A percentile compares a stretch with the other conserved stretches of the same genome.
These are phyloP conservation scores for Pitangus sulphuratus DNA, from an alignment of 2,797 vertebrate genomes.

Conservation along the genomic window DNA sequence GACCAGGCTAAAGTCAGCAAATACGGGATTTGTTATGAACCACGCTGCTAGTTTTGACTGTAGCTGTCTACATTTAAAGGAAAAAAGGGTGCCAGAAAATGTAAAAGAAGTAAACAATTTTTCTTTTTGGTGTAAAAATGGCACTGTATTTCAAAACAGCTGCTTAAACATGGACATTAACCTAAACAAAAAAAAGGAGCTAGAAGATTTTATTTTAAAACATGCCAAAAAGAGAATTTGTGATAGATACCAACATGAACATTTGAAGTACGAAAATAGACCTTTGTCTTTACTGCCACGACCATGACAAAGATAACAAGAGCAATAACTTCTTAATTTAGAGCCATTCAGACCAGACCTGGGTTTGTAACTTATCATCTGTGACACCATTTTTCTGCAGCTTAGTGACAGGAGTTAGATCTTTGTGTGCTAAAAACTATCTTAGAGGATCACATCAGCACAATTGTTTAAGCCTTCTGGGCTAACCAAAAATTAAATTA, in stretches of 20 bases:
- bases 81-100: slow-evolving; percentile 39
- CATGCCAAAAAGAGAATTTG: background rate
- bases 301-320: background rate
- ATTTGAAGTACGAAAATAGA: background rate
- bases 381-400: background rate
- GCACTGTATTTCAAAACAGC: slow-evolving; percentile 31
- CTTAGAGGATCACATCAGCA: background rate
- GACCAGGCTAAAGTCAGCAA: slow-evolving; percentile 24
- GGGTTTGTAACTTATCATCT: background rate
- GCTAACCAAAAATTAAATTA: background rate
- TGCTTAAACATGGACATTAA: background rate
- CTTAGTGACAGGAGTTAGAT: background rate
- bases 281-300: background rate
- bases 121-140: slow-evolving; percentile 50
- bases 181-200: slow-evolving; percentile 30
- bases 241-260: background rate
- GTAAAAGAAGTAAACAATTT: slow-evolving; percentile 51
- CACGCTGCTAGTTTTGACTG: background rate
- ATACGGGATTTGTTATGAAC: background rate
- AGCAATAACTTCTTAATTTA: background rate
- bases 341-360: background rate
- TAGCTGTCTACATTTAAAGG: background rate
- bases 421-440: background rate
- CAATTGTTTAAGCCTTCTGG: background rate
- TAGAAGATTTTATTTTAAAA: slow-evolving; percentile 41